These are phyloP conservation scores for Dryadula phaetusa DNA, from an alignment of 2,888 invertebrate species.

Conservation along the genomic window DNA sequence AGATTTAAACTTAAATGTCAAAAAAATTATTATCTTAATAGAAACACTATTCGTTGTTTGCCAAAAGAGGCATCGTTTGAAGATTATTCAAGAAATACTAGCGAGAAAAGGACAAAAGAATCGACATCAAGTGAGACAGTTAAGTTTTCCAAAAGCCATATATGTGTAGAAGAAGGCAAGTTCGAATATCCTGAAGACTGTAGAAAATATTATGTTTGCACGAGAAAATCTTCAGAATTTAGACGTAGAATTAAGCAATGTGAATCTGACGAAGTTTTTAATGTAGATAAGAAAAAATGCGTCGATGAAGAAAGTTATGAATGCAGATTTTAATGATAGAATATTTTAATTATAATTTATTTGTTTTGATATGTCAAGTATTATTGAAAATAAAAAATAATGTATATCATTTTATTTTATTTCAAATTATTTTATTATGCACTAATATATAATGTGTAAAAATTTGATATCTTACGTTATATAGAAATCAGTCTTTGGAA, in stretches of 20 bases:
- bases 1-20: constrained; percentile 73
- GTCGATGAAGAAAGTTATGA: constrained; percentile 66
- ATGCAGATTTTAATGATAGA: constrained; percentile 47
- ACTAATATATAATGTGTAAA: background rate
- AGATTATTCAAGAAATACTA: constrained; percentile 48
- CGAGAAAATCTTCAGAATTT: constrained; percentile 56
- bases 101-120: constrained; percentile 48
- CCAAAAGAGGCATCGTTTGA: constrained; percentile 37
- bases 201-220: constrained; percentile 76
- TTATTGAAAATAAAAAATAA: background rate
- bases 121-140: constrained; percentile 39
- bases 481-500: constrained; percentile 30
- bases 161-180: constrained; percentile 65
- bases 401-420: background rate
- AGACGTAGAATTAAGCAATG: constrained; percentile 70
- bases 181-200: constrained; percentile 70
- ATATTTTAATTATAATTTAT: background rate
- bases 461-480: background rate
- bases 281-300: constrained; percentile 66
- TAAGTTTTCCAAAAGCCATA: constrained; percentile 49
- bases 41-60: constrained; percentile 58
- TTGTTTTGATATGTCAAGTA: constrained; percentile 1
- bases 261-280: constrained; percentile 70
- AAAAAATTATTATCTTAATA: constrained; percentile 64
- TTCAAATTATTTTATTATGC: background rate